Evolutionary conservation across 2,888 invertebrate species (phyloP).

Genomic region (Hecatera dysodea): DNA sequence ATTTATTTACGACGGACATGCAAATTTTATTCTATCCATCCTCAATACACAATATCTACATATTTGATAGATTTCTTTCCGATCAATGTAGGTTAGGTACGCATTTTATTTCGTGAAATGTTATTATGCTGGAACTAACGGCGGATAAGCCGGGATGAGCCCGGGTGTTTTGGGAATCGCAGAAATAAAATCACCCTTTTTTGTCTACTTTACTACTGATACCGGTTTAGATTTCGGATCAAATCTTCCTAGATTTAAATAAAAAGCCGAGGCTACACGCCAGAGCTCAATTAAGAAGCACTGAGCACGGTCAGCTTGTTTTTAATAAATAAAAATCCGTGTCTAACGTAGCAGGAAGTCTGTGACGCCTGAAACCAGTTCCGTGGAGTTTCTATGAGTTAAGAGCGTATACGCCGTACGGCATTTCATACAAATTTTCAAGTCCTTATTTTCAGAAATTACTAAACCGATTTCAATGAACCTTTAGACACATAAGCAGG

Average conservation of each 20-base stretch:
- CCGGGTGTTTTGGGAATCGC: slow-evolving; percentile 17
- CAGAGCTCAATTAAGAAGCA: slow-evolving; percentile 34
- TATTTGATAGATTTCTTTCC: slow-evolving; percentile 4
- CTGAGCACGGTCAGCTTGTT: slow-evolving; percentile 20
- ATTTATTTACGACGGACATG: slow-evolving; percentile 48
- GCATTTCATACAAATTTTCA: no score
- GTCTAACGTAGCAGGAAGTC: slow-evolving; percentile 33
- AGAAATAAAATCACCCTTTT: slow-evolving; percentile 17
- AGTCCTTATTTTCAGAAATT: no score
- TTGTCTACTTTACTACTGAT: slow-evolving; percentile 33
- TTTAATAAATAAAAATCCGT: slow-evolving; percentile 29
- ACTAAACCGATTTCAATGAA: no score
- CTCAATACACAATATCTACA: not conserved
- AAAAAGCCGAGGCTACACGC: slow-evolving; percentile 20
- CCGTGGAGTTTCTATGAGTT: not conserved
- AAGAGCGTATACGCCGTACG: no score
- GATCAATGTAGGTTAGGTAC: slow-evolving; percentile 21
- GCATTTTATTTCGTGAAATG: slow-evolving; percentile 12
- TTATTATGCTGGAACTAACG: slow-evolving; percentile 11
- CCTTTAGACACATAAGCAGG: no score
- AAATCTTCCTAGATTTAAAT: slow-evolving; percentile 35
- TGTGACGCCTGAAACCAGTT: slow-evolving; percentile 13
- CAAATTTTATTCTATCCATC: slow-evolving; percentile 34
- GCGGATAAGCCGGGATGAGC: slow-evolving; percentile 39
- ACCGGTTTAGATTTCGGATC: slow-evolving; percentile 28